Base-by-base conservation (phyloP, 2,113 vertebrate species). In the Myodes glareolus region DNA sequence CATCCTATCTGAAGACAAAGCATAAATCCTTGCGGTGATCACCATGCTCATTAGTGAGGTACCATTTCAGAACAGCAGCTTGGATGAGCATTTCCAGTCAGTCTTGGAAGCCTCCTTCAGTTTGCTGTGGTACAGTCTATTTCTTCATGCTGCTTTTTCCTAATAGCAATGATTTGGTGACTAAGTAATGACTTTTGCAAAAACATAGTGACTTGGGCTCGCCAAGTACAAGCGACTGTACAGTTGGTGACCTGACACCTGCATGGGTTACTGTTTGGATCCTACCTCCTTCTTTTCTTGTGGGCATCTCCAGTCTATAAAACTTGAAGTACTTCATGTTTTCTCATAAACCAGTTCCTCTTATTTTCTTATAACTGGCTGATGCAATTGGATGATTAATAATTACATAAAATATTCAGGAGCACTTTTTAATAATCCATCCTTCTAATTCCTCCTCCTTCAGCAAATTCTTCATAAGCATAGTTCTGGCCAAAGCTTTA, bases 401-500 rank as follows among this genome's bases (percentile, higher is more conserved):
- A 73, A 88, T 73, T 58, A 77, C 73, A 81, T 82, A 78, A 87
- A 85, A 50, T 87, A 76, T 70, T 86, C 55, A 92, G 47, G 68
- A 58, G 47, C 17, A 23, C 72, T 80, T 95, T 78, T 91, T 90
- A 52, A 29, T 78, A 47, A 72, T 72, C 17, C 29, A 94, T 58
- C 63, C 78, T 91, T 93, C 78, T 89, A 50, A 73, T 65, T 67
- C 52, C 27, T 81, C 27, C 78, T 67, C 68, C 91, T 95, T 87
- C 6, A 33, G 58, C 73, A 90, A 19, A 9, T 87, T 63, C 78
- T 80, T 93, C 42, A 9, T 87, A 88, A 82, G 73, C 17, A 31
- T 92, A 68, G 61, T 45, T 72, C 87, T 91, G 78, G 52, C 92
- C 93, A 92, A 23, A 78, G 73, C 80, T 90, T 70, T 96, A 47